Evolutionary conservation across 2,888 invertebrate species (phyloP).

Genomic region (Ochropleura leucogaster): DNA sequence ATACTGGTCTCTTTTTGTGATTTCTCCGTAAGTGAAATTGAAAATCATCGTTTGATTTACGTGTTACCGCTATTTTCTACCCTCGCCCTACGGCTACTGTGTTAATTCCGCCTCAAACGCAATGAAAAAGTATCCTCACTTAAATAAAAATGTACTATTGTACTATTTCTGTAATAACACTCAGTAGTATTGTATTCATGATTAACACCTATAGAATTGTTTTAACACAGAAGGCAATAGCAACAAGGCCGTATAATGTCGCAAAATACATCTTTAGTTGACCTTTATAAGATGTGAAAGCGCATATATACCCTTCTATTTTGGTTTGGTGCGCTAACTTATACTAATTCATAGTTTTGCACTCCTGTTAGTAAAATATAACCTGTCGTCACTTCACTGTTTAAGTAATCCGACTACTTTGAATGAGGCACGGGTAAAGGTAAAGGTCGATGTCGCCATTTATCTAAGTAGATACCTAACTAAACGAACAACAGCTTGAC

Average conservation of each 20-base stretch:
- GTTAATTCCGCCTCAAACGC: too few relatives aligned
- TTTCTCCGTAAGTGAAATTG: too few relatives aligned
- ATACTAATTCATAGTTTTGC: slow-evolving; percentile 45
- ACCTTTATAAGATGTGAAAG: slow-evolving; percentile 56
- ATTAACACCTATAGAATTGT: neutral
- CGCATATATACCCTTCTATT: slow-evolving; percentile 27
- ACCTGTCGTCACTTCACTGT: slow-evolving; percentile 17
- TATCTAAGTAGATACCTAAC: neutral
- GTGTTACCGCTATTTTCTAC: too few relatives aligned
- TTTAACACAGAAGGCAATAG: slow-evolving; percentile 16
- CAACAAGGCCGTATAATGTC: slow-evolving; percentile 35
- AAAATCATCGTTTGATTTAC: too few relatives aligned
- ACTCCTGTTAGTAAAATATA: slow-evolving; percentile 40
- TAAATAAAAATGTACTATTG: neutral
- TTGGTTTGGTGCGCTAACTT: slow-evolving; percentile 45
- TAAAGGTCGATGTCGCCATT: slow-evolving; percentile 7
- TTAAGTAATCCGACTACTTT: slow-evolving; percentile 27
- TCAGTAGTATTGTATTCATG: neutral
- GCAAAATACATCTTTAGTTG: slow-evolving; percentile 42
- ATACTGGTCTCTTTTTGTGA: too few relatives aligned
- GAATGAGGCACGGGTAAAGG: slow-evolving; percentile 1
- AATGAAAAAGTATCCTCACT: too few relatives aligned
- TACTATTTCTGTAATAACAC: too few relatives aligned
- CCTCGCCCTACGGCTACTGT: too few relatives aligned
- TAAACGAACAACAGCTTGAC: neutral